phyloP scores from a whole-genome alignment of 92 coral and sea anemone genomes.

The Umimayanthus chanpuru region DNA sequence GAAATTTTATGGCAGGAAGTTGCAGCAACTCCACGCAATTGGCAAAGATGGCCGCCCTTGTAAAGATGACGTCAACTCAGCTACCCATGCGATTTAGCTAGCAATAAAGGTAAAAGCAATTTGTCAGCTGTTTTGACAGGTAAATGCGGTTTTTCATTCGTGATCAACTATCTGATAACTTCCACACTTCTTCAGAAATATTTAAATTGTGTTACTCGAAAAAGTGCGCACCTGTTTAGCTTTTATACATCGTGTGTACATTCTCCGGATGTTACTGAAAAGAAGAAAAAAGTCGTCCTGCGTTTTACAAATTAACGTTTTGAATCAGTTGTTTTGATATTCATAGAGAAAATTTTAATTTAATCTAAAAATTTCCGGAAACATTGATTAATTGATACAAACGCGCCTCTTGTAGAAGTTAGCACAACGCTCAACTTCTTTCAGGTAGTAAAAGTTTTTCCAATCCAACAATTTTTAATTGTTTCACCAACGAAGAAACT shows the following conservation, averaged over 20 bases:
- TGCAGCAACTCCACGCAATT: not conserved
- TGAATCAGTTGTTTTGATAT: not conserved
- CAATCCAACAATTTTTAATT: not conserved
- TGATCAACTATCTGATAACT: conserved; percentile 30
- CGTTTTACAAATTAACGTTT: not conserved
- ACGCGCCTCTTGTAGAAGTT: not conserved
- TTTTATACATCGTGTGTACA: not conserved
- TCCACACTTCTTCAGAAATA: not conserved
- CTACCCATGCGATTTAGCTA: not conserved
- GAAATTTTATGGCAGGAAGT: not conserved
- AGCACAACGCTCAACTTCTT: not conserved
- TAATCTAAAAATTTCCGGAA: not conserved
- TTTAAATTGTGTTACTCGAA: not conserved
- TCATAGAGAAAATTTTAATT: not conserved
- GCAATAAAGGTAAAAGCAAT: not conserved
- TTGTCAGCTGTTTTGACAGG: conserved; percentile 30
- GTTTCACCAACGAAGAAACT: not conserved
- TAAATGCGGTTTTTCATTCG: conserved; percentile 21
- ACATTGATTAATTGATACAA: not conserved
- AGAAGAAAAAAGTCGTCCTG: not conserved
- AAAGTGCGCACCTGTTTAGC: not conserved
- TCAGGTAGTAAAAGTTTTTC: not conserved
- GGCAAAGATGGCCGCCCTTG: conserved; percentile 16
- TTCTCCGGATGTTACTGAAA: not conserved
- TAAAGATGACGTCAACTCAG: not conserved